Conservation (phyloP, 1,140 invertebrate species). For the Drosophila quadrilineata region DNA sequence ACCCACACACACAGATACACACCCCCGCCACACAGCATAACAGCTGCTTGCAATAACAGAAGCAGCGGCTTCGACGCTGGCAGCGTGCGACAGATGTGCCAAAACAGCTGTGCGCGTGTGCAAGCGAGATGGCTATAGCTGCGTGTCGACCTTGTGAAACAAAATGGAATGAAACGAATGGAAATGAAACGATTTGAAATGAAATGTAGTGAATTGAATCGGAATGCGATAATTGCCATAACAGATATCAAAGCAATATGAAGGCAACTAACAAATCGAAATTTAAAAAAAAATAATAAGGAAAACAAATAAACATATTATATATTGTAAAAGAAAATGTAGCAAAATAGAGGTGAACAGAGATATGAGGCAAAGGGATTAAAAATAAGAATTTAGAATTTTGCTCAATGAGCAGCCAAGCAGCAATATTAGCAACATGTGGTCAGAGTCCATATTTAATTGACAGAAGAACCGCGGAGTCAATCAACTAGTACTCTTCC, state of each 20-base stretch:
- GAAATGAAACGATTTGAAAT: constrained; percentile 35
- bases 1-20: neutral
- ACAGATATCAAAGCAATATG: constrained; percentile 14
- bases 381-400: neutral
- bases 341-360: neutral
- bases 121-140: constrained; percentile 36
- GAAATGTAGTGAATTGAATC: constrained; percentile 16
- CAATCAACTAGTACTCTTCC: constrained; percentile 2
- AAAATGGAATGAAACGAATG: constrained; percentile 2
- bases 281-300: neutral
- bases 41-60: constrained; percentile 56
- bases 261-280: too few relatives aligned
- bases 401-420: constrained; percentile 8
- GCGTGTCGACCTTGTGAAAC: constrained; percentile 45
- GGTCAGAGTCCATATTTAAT: constrained; percentile 22
- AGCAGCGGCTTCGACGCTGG: neutral
- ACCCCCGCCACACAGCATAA: constrained; percentile 11
- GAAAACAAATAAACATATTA: neutral
- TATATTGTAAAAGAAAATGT: constrained; percentile 2
- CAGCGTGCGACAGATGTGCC: constrained; percentile 21
- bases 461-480: neutral
- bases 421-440: constrained; percentile 21
- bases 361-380: neutral
- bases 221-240: constrained; percentile 11
- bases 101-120: constrained; percentile 43